Evolutionary conservation across 2,113 vertebrate genomes (phyloP), one percentile per base, ranked within the genome.

Genomic region (Danio rerio): DNA sequence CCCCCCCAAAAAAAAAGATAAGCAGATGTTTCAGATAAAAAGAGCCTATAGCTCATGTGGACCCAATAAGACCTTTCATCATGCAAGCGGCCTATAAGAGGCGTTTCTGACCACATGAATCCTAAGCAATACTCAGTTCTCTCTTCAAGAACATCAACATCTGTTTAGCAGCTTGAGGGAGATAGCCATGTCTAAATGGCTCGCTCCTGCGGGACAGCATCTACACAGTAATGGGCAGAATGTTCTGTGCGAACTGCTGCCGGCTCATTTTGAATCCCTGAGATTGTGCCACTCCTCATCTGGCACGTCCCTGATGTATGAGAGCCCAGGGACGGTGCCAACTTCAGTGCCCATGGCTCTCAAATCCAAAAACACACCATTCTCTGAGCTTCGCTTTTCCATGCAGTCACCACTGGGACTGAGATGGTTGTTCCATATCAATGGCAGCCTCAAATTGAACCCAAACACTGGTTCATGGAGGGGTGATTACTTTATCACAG

Each of bases 201-300:
- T 77, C 13, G 3, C 31, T 71, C 49, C 77, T 63, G 56, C 8
- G 55, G 55, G 68, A 66, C 58, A 63, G 58, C 56, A 15, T 84
- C 58, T 73, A 80, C 43, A 72, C 56, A 70, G 68, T 80, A 84
- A 84, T 58, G 66, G 56, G 59, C 70, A 81, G 52, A 77, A 58
- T 61, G 78, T 53, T 61, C 53, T 69, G 70, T 43, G n/a, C 2
- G 42, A 20, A 47, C 55, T 18, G 59, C 75, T 50, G 43, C 42
- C 61, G 59, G 47, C 72, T 50, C 42, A 59, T 69, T n/a, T 78
- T 71, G 68, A 80, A 71, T 76, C 49, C 65, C 76, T 52, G 61
- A 65, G 56, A 58, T 40, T 16, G 71, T n/a, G 15, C 20, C 16
- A 56, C 21, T 53, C 56, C 68, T 83, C 47, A 13, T 83, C 77